Conservation (phyloP, 1,140 invertebrate genomes). For the Probaryconus sp. region DNA sequence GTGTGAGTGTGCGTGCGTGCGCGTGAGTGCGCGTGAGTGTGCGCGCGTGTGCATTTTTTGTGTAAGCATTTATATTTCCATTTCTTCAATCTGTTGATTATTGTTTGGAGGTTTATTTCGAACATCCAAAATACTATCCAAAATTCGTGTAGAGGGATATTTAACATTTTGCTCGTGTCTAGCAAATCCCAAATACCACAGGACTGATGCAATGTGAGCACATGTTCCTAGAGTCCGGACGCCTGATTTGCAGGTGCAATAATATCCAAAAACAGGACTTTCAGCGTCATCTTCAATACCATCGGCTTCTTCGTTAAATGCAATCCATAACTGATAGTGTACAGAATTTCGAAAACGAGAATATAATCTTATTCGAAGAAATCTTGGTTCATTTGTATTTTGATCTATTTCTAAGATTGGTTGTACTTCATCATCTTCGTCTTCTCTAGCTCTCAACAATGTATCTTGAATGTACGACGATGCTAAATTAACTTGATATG, state of each 20-base stretch:
- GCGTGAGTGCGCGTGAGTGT: no score
- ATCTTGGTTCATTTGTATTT: neutral
- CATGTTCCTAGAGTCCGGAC: neutral
- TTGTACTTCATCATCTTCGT: neutral
- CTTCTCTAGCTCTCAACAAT: neutral
- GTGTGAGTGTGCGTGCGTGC: no score
- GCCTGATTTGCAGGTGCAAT: constrained; percentile 28
- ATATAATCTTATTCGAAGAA: constrained; percentile 11
- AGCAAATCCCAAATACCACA: constrained; percentile 6
- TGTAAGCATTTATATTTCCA: no score
- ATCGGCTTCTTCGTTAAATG: neutral
- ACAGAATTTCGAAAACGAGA: constrained; percentile 9
- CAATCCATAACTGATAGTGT: constrained; percentile 4
- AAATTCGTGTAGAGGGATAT: no score
- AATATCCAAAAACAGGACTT: constrained; percentile 12
- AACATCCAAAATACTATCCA: no score
- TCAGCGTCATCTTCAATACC: neutral
- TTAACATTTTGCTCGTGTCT: neutral
- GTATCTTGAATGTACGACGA: constrained; percentile 24
- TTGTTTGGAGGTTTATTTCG: no score
- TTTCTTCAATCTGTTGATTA: no score
- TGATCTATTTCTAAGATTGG: neutral
- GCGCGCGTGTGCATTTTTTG: no score
- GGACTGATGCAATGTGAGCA: constrained; percentile 8
- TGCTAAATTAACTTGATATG: constrained; percentile 16